Conservation (phyloP, 2,888 invertebrate species). For the Agrilus cyanescens region DNA sequence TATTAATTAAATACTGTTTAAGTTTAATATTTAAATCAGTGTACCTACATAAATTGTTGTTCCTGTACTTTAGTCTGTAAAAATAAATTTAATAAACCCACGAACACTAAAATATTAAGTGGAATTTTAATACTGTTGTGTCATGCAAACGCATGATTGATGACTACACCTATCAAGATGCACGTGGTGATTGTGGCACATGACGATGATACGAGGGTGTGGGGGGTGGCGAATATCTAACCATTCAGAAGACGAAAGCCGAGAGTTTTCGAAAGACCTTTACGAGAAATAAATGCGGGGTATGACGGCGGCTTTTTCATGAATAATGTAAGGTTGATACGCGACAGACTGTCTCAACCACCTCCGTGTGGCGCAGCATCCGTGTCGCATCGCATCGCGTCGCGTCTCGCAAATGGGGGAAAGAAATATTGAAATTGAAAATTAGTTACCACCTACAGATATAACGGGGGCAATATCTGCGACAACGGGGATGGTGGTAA, state of each 20-base stretch:
- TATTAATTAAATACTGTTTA: too few relatives aligned
- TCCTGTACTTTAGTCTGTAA: too few relatives aligned
- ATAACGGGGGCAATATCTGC: too few relatives aligned
- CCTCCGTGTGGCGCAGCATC: slow-evolving; percentile 13
- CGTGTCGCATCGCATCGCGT: too few relatives aligned
- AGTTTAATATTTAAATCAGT: too few relatives aligned
- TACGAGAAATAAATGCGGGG: slow-evolving; percentile 32
- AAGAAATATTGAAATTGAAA: slow-evolving; percentile 34
- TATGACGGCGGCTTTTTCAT: slow-evolving; percentile 31
- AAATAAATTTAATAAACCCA: too few relatives aligned
- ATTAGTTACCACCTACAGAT: slow-evolving; percentile 30
- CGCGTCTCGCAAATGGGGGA: slow-evolving; percentile 19
- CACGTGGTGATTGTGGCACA: slow-evolving; percentile 5
- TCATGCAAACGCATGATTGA: slow-evolving; percentile 18
- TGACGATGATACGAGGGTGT: not conserved
- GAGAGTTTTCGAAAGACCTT: slow-evolving; percentile 16
- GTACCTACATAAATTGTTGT: too few relatives aligned
- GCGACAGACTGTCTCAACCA: slow-evolving; percentile 29
- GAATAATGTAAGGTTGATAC: slow-evolving; percentile 35
- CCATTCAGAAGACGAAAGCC: too few relatives aligned
- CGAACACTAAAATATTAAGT: too few relatives aligned
- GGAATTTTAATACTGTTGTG: too few relatives aligned
- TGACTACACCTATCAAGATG: slow-evolving; percentile 24
- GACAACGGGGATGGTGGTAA: too few relatives aligned
- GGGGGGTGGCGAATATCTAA: not conserved